Conservation (phyloP, 2,113 vertebrate genomes). For the Mionectes macconnelli region DNA sequence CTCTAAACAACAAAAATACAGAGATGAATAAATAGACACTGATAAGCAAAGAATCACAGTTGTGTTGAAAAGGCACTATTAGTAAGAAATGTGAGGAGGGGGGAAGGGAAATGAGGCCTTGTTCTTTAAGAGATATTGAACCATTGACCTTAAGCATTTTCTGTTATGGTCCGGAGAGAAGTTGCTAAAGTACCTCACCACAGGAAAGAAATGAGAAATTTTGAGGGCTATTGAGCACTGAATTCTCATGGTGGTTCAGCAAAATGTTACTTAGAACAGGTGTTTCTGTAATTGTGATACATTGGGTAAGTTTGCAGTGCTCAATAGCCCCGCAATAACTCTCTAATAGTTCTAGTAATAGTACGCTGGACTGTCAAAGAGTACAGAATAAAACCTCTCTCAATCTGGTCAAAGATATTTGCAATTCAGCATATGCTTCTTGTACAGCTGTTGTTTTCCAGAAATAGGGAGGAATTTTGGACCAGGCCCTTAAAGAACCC, state of each 20-base stretch:
- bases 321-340: slow-evolving; percentile 43
- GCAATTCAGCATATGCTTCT: background rate
- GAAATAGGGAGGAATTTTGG: background rate
- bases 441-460: background rate
- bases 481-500: background rate
- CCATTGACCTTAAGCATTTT: slow-evolving; percentile 65
- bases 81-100: background rate
- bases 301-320: slow-evolving; percentile 20
- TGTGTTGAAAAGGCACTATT: background rate
- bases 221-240: slow-evolving; percentile 75
- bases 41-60: slow-evolving; percentile 4
- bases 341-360: slow-evolving; percentile 30
- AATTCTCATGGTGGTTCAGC: slow-evolving; percentile 63
- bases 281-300: slow-evolving; percentile 69
- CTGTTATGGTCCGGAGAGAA: slow-evolving; percentile 51
- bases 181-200: slow-evolving; percentile 63
- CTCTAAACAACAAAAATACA: background rate
- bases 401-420: background rate
- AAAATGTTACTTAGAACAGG: slow-evolving; percentile 73
- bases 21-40: background rate
- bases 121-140: slow-evolving; percentile 53
- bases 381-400: background rate
- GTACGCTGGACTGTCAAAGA: slow-evolving; percentile 25
- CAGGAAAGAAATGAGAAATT: slow-evolving; percentile 80
- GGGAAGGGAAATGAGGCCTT: background rate